Evolutionary conservation across 1,140 invertebrate genomes (phyloP), one percentile per base, ranked within the genome.

Genomic region (Linepithema humile): DNA sequence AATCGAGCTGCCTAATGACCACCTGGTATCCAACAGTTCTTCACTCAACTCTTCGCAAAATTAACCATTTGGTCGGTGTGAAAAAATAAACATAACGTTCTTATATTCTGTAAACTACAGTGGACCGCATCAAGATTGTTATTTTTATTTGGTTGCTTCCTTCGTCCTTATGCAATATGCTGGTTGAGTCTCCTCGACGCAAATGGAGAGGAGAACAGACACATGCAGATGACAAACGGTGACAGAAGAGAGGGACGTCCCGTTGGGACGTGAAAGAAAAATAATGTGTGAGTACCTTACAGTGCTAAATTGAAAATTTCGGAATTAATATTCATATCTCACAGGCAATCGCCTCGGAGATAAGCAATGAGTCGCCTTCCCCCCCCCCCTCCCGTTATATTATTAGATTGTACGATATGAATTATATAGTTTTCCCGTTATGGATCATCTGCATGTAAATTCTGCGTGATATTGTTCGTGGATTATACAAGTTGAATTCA

Each of bases 1-100:
- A 73, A 35, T 7, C 10, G 64, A 65, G 62, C 72, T 43, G 53
- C 38, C 59, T 73, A 85, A 72, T 35, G 59, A 85, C 26, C 53
- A 23, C 53, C 72, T 38, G 35, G n/a, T 59, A 69, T 62, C 53
- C 83, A 57, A 70, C 69, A 84, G 23, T 59, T 50, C 35, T 50
- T 80, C 17, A 60, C 59, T 69, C 72, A 45, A 87, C 9, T 85
- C 69, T 87, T 89, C 88, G 88, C 82, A 92, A 93, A 93, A 93
- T 92, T 87, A 93, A 92, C 80, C 88, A 84, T 85, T 92, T 88
- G 83, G 87, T 85, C 90, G 83, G 83, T 91, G 74, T 89, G 84
- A 86, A 93, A 94, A 93, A 92, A 94, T 93, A 92, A 94, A 93
- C 91, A 90, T 85, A 85, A 89, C 67, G 83, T 92, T 88, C 57